A percentile compares a stretch with the other conserved stretches of the same genome.
phyloP scores from a whole-genome alignment of 2,113 vertebrate species.

The Boleophthalmus pectinirostris region DNA sequence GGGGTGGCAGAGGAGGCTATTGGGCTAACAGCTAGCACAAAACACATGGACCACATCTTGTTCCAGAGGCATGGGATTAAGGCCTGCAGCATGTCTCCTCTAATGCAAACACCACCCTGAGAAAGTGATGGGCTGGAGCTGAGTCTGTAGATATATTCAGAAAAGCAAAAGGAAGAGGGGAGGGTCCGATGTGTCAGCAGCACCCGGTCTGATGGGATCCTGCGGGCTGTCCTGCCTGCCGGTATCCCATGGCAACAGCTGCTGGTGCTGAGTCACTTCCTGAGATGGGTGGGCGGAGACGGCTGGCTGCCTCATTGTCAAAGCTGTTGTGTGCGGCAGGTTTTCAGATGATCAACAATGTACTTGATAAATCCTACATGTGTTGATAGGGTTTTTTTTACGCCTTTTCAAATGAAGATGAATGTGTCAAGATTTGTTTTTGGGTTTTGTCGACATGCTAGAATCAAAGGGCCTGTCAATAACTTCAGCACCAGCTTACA shows the following conservation, averaged over 20 bases:
- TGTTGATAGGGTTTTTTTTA: neutral
- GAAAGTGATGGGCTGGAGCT: conserved; percentile 52
- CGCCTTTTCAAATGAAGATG: neutral
- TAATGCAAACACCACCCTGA: conserved; percentile 1
- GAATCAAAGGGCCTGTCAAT: neutral
- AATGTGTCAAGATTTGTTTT: neutral
- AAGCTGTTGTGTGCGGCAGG: conserved; percentile 18
- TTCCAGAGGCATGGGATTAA: conserved; percentile 47
- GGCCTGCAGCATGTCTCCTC: conserved; percentile 2
- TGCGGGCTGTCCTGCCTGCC: conserved; percentile 31
- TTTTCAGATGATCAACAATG: conserved; percentile 5
- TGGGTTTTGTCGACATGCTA: neutral
- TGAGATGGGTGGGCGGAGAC: conserved; percentile 21
- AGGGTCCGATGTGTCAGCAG: conserved; percentile 42
- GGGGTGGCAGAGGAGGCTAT: conserved; percentile 26
- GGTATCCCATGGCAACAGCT: conserved; percentile 69
- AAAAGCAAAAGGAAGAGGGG: neutral
- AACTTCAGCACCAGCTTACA: neutral
- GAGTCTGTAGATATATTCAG: neutral
- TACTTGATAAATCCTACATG: neutral
- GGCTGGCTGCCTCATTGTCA: conserved; percentile 25
- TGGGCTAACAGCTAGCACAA: conserved; percentile 11
- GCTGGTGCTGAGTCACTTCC: conserved; percentile 72
- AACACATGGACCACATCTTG: conserved; percentile 8
- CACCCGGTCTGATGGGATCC: conserved; percentile 13